phyloP scores from a whole-genome alignment of 2,113 vertebrate species.

The Orthonyx spaldingii region DNA sequence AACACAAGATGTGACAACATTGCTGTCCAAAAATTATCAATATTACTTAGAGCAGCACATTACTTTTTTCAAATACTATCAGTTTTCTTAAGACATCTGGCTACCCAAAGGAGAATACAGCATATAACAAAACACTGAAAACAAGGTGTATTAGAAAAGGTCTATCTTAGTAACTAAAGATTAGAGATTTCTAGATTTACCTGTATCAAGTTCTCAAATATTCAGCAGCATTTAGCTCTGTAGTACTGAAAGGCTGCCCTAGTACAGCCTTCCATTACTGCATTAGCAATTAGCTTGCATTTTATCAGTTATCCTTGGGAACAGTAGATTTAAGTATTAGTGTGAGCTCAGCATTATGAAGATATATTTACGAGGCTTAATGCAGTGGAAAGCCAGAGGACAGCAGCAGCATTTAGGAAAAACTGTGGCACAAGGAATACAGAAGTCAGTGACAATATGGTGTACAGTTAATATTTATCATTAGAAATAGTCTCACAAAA shows the following conservation, averaged over 20 bases:
- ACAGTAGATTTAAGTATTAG: neutral
- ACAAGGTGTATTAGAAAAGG: neutral
- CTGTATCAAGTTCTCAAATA: constrained; percentile 25
- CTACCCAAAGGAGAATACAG: neutral
- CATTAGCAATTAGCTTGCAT: constrained; percentile 44
- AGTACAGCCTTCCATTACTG: neutral
- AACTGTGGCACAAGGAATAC: constrained; percentile 28
- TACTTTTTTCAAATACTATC: neutral
- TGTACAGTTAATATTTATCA: neutral
- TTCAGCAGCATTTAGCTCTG: constrained; percentile 39
- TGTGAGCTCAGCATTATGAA: constrained; percentile 27
- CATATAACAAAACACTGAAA: neutral
- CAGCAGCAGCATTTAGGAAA: constrained; percentile 33
- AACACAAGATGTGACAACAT: neutral
- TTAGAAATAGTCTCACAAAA: neutral
- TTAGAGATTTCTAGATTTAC: constrained; percentile 37
- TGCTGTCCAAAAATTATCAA: neutral
- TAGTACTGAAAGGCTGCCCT: neutral
- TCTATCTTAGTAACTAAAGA: constrained; percentile 21
- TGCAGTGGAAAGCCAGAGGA: constrained; percentile 37
- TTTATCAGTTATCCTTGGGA: constrained; percentile 36
- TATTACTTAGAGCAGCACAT: neutral
- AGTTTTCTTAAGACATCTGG: neutral
- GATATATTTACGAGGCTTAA: constrained; percentile 17
- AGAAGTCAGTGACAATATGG: constrained; percentile 1